Conservation (phyloP, 2,888 invertebrate genomes). For the Drosophila nr. perissopoda region DNA sequence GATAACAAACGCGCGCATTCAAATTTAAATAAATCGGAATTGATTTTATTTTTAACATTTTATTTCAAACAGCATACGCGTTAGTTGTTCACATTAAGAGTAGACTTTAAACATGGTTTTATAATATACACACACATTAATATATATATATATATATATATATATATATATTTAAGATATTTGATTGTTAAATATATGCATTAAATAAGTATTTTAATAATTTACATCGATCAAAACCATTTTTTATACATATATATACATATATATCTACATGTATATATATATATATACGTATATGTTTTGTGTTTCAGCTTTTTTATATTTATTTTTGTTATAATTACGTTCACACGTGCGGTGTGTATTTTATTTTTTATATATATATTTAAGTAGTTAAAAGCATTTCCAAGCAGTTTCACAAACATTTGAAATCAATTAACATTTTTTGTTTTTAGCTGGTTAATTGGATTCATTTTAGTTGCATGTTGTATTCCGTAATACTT, state of each 20-base stretch:
- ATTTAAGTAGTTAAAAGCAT: conserved; percentile 72
- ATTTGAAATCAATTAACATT: conserved; percentile 51
- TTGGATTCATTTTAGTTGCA: conserved; percentile 48
- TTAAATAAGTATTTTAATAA: conserved; percentile 77
- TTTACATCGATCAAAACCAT: conserved; percentile 75
- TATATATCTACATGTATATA: background rate
- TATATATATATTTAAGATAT: conserved; percentile 48
- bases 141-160: conserved; percentile 36
- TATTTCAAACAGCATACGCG: conserved; percentile 78
- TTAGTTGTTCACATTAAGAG: conserved; percentile 78
- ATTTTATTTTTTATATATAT: conserved; percentile 14
- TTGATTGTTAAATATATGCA: conserved; percentile 62
- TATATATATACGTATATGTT: conserved; percentile 33
- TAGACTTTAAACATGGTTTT: conserved; percentile 75
- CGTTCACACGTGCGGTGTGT: conserved; percentile 30
- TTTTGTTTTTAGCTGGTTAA: conserved; percentile 31
- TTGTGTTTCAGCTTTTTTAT: conserved; percentile 49
- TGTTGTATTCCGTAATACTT: conserved; percentile 65
- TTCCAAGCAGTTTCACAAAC: conserved; percentile 65
- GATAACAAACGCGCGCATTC: conserved; percentile 18
- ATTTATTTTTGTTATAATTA: conserved; percentile 50
- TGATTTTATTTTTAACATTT: conserved; percentile 62
- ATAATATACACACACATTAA: conserved; percentile 70
- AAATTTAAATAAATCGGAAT: background rate
- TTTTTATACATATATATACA: conserved; percentile 43